These are phyloP conservation scores for Andrena cerasifolii DNA, from an alignment of 1,140 invertebrate species.

Conservation along the genomic window DNA sequence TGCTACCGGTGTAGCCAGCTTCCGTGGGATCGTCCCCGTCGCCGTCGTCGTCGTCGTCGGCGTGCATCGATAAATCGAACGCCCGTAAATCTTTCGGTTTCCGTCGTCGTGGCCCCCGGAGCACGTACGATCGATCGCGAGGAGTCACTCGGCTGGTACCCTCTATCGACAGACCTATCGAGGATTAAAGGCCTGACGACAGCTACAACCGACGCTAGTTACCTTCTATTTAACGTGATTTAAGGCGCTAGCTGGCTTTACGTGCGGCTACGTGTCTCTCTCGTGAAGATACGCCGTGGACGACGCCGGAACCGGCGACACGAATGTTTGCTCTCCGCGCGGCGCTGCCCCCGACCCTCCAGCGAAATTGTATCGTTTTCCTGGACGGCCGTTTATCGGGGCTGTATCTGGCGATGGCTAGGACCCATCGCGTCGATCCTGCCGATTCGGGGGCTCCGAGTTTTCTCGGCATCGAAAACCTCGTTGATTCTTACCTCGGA, in stretches of 20 bases:
- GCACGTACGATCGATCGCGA: slow-evolving; percentile 62
- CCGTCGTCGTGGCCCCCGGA: slow-evolving; percentile 54
- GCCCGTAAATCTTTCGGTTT: slow-evolving; percentile 67
- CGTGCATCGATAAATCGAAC: slow-evolving; percentile 67
- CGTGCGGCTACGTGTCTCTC: slow-evolving; percentile 36
- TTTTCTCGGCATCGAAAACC: neutral
- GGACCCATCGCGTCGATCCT: neutral
- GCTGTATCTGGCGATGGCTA: slow-evolving; percentile 3
- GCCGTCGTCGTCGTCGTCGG: slow-evolving; percentile 15
- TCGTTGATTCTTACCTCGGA: too few species aligned
- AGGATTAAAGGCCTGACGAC: slow-evolving; percentile 65
- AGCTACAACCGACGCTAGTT: slow-evolving; percentile 64
- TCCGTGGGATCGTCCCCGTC: slow-evolving; percentile 45
- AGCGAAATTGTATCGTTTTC: slow-evolving; percentile 41
- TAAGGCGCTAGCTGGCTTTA: slow-evolving; percentile 50
- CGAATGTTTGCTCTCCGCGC: slow-evolving; percentile 12
- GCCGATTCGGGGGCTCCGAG: neutral
- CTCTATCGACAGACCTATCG: slow-evolving; percentile 65
- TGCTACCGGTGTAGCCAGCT: slow-evolving; percentile 11
- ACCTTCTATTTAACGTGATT: slow-evolving; percentile 68
- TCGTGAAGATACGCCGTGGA: slow-evolving; percentile 16
- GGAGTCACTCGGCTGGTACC: slow-evolving; percentile 62
- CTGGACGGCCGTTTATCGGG: neutral
- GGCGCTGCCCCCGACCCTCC: too few species aligned
- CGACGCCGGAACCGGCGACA: slow-evolving; percentile 38